phyloP scores from a whole-genome alignment of 2,888 invertebrate genomes.

The Andrena camellia region DNA sequence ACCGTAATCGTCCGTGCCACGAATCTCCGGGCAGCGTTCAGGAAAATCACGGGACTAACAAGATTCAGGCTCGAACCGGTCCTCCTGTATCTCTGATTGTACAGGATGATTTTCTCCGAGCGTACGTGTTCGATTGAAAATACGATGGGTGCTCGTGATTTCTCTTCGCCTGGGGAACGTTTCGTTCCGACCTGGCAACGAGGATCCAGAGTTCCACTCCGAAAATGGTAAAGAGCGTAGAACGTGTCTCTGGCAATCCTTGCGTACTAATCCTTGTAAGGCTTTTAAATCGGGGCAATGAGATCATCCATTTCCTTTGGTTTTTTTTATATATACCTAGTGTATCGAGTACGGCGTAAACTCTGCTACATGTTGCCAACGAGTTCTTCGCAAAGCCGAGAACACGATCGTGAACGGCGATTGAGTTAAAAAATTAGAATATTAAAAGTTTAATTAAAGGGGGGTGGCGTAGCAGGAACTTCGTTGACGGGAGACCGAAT shows the following conservation, averaged over 20 bases:
- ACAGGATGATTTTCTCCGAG: constrained; percentile 13
- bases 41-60: constrained; percentile 62
- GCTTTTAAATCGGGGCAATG: no score
- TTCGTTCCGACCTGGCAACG: neutral
- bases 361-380: no score
- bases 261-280: no score
- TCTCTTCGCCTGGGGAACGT: neutral
- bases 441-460: constrained; percentile 31
- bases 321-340: no score
- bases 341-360: no score
- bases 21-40: constrained; percentile 57
- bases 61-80: constrained; percentile 51
- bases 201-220: neutral
- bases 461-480: neutral
- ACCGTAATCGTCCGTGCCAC: constrained; percentile 63
- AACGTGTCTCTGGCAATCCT: no score
- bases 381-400: no score
- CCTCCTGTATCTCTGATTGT: constrained; percentile 25
- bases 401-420: no score
- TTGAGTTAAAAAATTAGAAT: no score
- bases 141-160: constrained; percentile 39
- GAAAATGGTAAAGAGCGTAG: no score
- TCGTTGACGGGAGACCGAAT: constrained; percentile 4
- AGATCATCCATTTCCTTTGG: no score
- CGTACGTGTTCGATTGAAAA: constrained; percentile 54